These are phyloP conservation scores for Jordanella pulchra DNA, from an alignment of 2,797 vertebrate species.

Conservation along the genomic window DNA sequence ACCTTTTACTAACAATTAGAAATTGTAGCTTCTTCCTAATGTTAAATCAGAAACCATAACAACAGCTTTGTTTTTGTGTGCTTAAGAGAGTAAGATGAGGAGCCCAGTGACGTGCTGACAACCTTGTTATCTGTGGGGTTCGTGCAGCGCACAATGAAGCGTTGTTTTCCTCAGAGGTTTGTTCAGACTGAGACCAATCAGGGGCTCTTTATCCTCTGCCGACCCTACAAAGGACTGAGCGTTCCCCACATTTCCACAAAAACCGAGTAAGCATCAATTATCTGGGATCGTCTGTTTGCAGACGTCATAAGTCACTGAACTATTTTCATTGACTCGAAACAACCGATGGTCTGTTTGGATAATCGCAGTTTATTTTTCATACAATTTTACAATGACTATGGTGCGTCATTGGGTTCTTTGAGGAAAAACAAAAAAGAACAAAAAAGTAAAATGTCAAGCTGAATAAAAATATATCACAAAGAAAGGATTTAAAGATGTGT, in stretches of 20 bases:
- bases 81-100: slow-evolving; percentile 37
- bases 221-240: slow-evolving; percentile 33
- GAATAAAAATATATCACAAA: neutral
- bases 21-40: neutral
- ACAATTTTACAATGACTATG: neutral
- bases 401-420: neutral
- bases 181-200: slow-evolving; percentile 28
- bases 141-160: slow-evolving; percentile 56
- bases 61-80: slow-evolving; percentile 8
- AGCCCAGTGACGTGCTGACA: slow-evolving; percentile 53
- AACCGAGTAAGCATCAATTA: slow-evolving; percentile 36
- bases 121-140: slow-evolving; percentile 65
- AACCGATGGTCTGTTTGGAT: neutral
- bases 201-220: slow-evolving; percentile 53
- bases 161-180: slow-evolving; percentile 59
- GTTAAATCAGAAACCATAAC: neutral
- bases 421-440: neutral
- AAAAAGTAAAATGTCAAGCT: neutral
- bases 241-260: slow-evolving; percentile 38
- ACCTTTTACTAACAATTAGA: neutral
- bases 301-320: neutral
- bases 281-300: neutral
- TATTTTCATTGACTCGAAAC: neutral
- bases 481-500: neutral
- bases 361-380: neutral